Percentiles rank a stretch among this genome's conserved stretches.
Conservation (phyloP, 2,888 invertebrate genomes). For the Danaus chrysippus region DNA sequence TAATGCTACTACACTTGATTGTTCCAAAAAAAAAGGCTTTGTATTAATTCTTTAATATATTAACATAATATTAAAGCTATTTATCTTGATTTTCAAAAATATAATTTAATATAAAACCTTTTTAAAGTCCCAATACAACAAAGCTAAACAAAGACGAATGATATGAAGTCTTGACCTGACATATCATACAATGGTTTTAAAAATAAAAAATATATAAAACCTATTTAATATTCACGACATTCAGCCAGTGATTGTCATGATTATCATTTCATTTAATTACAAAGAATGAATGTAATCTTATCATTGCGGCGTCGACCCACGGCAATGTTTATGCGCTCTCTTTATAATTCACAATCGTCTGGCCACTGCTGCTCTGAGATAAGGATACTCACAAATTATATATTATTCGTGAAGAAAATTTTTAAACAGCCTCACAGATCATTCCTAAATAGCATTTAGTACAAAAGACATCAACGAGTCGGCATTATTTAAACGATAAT, state of each 20-base stretch:
- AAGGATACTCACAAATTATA: not conserved
- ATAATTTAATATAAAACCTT: too few species aligned
- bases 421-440: not conserved
- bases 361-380: constrained; percentile 10
- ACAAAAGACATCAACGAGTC: constrained; percentile 69
- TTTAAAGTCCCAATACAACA: too few species aligned
- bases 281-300: constrained; percentile 20
- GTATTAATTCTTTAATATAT: too few species aligned
- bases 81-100: too few species aligned
- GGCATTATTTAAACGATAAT: constrained; percentile 4
- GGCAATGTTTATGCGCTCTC: constrained; percentile 11
- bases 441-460: constrained; percentile 30
- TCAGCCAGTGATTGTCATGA: not conserved
- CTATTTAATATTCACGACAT: not conserved
- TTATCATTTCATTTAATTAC: constrained; percentile 19
- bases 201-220: not conserved
- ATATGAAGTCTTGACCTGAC: not conserved
- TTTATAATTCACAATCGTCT: constrained; percentile 8
- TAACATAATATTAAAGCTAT: too few species aligned
- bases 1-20: too few species aligned
- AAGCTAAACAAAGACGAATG: too few species aligned
- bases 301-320: constrained; percentile 13
- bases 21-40: too few species aligned
- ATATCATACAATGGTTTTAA: not conserved
- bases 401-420: not conserved